phyloP scores from a whole-genome alignment of 2,888 invertebrate genomes.

The Cheilosia impressa region DNA sequence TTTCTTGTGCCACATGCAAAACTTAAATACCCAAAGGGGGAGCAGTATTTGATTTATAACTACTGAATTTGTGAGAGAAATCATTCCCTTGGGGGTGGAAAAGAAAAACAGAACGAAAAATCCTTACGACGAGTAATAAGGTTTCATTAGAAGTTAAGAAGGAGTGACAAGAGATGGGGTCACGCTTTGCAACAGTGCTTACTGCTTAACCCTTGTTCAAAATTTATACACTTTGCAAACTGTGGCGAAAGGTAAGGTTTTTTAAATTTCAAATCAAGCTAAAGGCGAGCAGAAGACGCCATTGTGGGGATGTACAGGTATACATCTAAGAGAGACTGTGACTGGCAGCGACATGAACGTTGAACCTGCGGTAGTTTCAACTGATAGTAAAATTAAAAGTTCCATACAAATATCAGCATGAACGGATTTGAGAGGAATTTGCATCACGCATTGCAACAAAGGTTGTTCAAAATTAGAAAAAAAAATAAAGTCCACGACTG shows the following conservation, averaged over 20 bases:
- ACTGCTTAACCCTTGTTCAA: constrained; percentile 44
- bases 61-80: constrained; percentile 56
- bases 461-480: too few relatives aligned
- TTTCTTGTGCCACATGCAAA: constrained; percentile 31
- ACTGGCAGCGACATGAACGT: too few relatives aligned
- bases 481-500: too few relatives aligned
- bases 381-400: too few relatives aligned
- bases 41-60: constrained; percentile 69
- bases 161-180: constrained; percentile 47
- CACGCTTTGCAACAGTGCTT: constrained; percentile 40
- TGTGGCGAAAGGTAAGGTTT: background rate
- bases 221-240: background rate
- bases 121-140: constrained; percentile 53
- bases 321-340: too few relatives aligned
- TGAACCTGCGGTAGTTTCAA: too few relatives aligned
- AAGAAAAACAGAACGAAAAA: background rate
- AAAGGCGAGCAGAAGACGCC: too few relatives aligned
- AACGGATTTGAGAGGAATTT: too few relatives aligned
- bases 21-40: constrained; percentile 61
- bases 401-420: too few relatives aligned
- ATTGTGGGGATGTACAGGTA: too few relatives aligned
- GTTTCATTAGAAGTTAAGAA: constrained; percentile 62
- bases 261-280: too few relatives aligned
- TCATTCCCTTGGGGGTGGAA: constrained; percentile 20
- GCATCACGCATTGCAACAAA: too few relatives aligned